Evolutionary conservation across 2,888 invertebrate species (phyloP).

Genomic region (Rugalucina vietnamica): DNA sequence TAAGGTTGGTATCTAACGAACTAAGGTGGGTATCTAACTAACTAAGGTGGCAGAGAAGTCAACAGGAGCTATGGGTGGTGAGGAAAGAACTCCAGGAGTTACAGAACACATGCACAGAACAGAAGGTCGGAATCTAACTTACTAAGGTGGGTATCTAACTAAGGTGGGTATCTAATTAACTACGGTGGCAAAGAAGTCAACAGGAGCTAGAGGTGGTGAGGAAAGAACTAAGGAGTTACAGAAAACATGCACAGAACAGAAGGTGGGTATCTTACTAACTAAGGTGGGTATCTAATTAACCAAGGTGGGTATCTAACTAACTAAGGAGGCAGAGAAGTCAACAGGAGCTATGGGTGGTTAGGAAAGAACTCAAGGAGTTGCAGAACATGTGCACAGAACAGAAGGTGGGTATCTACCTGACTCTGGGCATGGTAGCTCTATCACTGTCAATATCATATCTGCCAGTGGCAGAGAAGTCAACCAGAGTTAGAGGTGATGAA

Average conservation of each 20-base stretch:
- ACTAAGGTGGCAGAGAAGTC: slow-evolving; percentile 53
- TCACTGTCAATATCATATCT: too few species aligned
- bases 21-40: too few species aligned
- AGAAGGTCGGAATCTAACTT: slow-evolving; percentile 52
- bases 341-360: slow-evolving; percentile 38
- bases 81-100: slow-evolving; percentile 40
- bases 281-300: too few species aligned
- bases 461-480: too few species aligned
- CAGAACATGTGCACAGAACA: slow-evolving; percentile 42
- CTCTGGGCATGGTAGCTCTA: too few species aligned
- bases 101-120: slow-evolving; percentile 37
- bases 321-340: slow-evolving; percentile 46
- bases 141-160: too few species aligned
- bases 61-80: slow-evolving; percentile 38
- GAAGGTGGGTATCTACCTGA: slow-evolving; percentile 49
- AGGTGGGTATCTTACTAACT: slow-evolving; percentile 50
- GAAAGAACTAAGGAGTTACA: slow-evolving; percentile 44
- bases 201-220: slow-evolving; percentile 41
- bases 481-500: too few species aligned
- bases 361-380: slow-evolving; percentile 38
- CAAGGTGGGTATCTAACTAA: too few species aligned
- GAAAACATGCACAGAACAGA: slow-evolving; percentile 40
- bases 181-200: slow-evolving; percentile 48
- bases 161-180: too few species aligned
- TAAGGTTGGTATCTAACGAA: too few species aligned